Conservation (phyloP, 2,888 invertebrate species). For the Rosalia funebris region DNA sequence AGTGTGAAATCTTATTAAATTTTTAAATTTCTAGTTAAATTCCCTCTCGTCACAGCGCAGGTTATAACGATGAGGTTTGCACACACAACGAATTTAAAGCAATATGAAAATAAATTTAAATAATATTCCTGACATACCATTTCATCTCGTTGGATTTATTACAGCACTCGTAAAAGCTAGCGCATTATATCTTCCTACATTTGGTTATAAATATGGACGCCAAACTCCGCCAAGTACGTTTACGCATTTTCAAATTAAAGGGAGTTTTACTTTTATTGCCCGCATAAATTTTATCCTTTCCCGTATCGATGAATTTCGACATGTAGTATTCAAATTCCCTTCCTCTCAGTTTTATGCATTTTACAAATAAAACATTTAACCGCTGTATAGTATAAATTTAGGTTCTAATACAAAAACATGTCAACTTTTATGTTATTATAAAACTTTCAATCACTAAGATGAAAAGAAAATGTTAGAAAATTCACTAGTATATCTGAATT, state of each 20-base stretch:
- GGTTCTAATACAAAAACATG: too few relatives aligned
- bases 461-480: too few relatives aligned
- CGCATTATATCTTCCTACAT: conserved; percentile 47
- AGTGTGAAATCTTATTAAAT: conserved; percentile 23
- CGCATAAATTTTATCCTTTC: conserved; percentile 15
- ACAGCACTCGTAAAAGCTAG: conserved; percentile 57
- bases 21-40: conserved; percentile 24
- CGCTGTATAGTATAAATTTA: too few relatives aligned
- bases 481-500: too few relatives aligned
- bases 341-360: background rate
- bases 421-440: too few relatives aligned
- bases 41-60: conserved; percentile 9
- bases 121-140: conserved; percentile 57
- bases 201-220: conserved; percentile 44
- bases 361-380: too few relatives aligned
- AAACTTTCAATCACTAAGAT: too few relatives aligned
- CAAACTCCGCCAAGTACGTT: conserved; percentile 21
- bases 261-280: conserved; percentile 21
- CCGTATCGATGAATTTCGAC: conserved; percentile 14
- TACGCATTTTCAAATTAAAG: conserved; percentile 29
- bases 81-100: conserved; percentile 30
- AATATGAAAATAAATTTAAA: conserved; percentile 39
- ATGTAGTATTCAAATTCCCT: background rate
- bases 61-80: conserved; percentile 27
- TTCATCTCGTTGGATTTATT: conserved; percentile 61